A percentile compares a stretch with the other conserved stretches of the same genome.
phyloP scores from a whole-genome alignment of 2,113 vertebrate species.

The Pygoscelis antarcticus region DNA sequence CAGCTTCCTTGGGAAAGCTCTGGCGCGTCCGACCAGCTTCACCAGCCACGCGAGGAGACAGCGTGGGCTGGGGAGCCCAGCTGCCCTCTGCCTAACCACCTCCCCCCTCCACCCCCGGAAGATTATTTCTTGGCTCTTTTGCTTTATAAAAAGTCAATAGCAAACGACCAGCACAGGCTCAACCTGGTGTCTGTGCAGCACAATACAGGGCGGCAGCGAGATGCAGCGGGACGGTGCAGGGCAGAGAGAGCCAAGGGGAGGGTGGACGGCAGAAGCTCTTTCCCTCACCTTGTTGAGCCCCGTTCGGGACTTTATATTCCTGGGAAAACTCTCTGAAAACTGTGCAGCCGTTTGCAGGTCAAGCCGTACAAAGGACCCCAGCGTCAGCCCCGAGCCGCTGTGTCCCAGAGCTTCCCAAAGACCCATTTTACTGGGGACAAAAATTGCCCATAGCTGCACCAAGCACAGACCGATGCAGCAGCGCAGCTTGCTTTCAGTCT shows the following conservation, averaged over 20 bases:
- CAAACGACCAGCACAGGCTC: accelerated
- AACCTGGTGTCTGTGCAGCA: not conserved
- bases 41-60: not conserved
- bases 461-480: accelerated
- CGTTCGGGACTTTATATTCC: accelerated
- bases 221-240: not conserved
- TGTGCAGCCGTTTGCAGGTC: accelerated
- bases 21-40: accelerated
- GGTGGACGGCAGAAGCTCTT: not conserved
- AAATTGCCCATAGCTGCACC: accelerated
- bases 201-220: accelerated
- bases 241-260: not conserved
- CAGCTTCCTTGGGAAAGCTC: not conserved
- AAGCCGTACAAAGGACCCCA: accelerated
- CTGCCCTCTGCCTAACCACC: not conserved
- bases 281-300: accelerated
- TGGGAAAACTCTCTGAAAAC: not conserved
- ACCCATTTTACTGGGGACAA: accelerated
- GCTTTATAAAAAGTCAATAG: not conserved
- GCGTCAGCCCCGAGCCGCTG: accelerated
- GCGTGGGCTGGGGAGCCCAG: accelerated
- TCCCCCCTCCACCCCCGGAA: accelerated
- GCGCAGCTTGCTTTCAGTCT: accelerated
- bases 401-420: not conserved
- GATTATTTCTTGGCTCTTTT: not conserved